phyloP scores from a whole-genome alignment of 2,888 invertebrate genomes.

The Fragum sueziense region DNA sequence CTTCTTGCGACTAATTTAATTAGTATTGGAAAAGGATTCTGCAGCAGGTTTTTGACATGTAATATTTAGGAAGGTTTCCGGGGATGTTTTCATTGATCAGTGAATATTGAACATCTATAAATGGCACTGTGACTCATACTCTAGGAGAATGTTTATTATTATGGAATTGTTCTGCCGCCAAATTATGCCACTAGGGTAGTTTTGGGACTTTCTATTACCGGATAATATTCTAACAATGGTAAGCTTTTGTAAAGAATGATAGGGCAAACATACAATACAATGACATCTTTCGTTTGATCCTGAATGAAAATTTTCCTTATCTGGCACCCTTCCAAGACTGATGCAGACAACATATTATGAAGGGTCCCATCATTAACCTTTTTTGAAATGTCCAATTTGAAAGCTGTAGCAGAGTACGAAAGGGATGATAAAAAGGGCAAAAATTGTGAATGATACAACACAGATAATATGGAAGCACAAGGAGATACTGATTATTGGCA shows the following conservation, averaged over 20 bases:
- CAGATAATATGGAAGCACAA: too few relatives aligned
- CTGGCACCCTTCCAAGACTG: too few relatives aligned
- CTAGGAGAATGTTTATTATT: slow-evolving; percentile 6
- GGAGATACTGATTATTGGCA: too few relatives aligned
- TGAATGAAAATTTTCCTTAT: too few relatives aligned
- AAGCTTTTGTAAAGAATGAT: neutral
- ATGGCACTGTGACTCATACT: slow-evolving; percentile 9
- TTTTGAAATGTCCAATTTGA: too few relatives aligned
- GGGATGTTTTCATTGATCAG: slow-evolving; percentile 23
- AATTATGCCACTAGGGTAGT: neutral
- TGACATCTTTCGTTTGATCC: too few relatives aligned
- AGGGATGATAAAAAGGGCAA: too few relatives aligned
- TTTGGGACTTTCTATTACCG: neutral
- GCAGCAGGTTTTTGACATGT: neutral
- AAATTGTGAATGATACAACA: too few relatives aligned
- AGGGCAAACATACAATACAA: too few relatives aligned
- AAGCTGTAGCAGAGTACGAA: too few relatives aligned
- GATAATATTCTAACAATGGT: neutral
- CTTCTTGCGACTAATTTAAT: neutral
- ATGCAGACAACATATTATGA: too few relatives aligned
- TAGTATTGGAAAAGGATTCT: neutral
- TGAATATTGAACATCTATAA: slow-evolving; percentile 26
- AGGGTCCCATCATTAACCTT: too few relatives aligned
- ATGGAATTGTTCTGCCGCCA: slow-evolving; percentile 10
- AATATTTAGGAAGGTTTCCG: slow-evolving; percentile 8